phyloP scores from a whole-genome alignment of 2,797 vertebrate species.

The Danio albolineatus region DNA sequence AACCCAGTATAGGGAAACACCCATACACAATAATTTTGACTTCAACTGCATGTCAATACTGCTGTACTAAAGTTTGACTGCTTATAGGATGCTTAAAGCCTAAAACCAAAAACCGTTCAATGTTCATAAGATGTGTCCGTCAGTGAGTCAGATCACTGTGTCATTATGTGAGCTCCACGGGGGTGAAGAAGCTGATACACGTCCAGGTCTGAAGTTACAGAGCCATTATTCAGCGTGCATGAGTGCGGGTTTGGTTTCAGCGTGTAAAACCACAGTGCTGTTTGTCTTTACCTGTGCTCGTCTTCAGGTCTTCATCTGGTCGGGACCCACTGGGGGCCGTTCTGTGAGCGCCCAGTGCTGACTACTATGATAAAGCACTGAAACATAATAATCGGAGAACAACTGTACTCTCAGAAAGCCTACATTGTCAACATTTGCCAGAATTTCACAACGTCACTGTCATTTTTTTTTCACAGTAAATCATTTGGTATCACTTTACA shows the following conservation, averaged over 20 bases:
- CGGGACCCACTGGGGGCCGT: conserved; percentile 70
- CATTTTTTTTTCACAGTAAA: too few relatives aligned
- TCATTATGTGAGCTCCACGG: neutral
- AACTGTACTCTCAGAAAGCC: neutral
- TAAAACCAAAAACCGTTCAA: too few relatives aligned
- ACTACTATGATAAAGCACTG: conserved; percentile 69
- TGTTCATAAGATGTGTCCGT: too few relatives aligned
- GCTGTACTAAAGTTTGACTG: too few relatives aligned
- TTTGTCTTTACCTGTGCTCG: conserved; percentile 18
- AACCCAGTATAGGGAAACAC: too few relatives aligned
- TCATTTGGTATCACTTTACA: too few relatives aligned
- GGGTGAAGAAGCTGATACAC: neutral
- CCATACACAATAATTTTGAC: too few relatives aligned
- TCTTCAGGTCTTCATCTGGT: conserved; percentile 49
- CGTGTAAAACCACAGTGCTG: conserved; percentile 66
- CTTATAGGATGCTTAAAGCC: too few relatives aligned
- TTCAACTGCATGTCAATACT: too few relatives aligned
- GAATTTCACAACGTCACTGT: too few relatives aligned
- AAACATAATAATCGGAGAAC: conserved; percentile 39
- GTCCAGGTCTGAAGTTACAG: conserved; percentile 59
- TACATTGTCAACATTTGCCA: too few relatives aligned
- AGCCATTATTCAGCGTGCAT: conserved; percentile 53
- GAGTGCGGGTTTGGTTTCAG: conserved; percentile 72
- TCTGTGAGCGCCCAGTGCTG: conserved; percentile 75
- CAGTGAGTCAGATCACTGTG: neutral